A percentile compares a stretch with the other conserved stretches of the same genome.
Conservation (phyloP, 2,888 invertebrate genomes). For the Hypena proboscidalis region DNA sequence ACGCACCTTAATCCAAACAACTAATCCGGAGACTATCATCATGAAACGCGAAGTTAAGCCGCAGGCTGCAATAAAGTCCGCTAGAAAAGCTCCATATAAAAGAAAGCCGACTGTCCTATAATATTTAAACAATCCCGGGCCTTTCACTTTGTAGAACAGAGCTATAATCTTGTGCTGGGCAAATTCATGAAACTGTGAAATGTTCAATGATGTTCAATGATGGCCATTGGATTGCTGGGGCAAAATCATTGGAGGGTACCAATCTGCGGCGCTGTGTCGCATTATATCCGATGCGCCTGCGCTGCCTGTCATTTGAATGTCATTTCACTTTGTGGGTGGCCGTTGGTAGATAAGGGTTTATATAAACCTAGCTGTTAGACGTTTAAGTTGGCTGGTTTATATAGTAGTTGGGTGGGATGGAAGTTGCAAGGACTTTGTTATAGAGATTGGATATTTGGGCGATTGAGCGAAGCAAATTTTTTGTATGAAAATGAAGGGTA, state of each 20-base stretch:
- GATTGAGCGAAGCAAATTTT: background rate
- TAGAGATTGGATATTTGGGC: background rate
- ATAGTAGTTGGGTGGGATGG: background rate
- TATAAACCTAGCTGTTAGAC: background rate
- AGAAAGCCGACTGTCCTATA: slow-evolving; percentile 8
- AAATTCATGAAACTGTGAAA: slow-evolving; percentile 51
- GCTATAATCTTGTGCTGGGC: slow-evolving; percentile 38
- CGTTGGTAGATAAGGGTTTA: background rate
- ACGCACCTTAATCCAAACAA: too few relatives aligned
- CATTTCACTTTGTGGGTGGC: slow-evolving; percentile 53
- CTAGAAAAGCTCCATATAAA: slow-evolving; percentile 8
- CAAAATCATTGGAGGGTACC: slow-evolving; percentile 47
- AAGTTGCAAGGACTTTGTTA: too few relatives aligned
- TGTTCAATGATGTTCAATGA: slow-evolving; percentile 54
- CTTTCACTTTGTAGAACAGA: slow-evolving; percentile 51
- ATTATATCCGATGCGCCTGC: slow-evolving; percentile 35
- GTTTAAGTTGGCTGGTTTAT: background rate
- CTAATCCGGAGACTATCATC: background rate
- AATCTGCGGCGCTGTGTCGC: slow-evolving; percentile 23
- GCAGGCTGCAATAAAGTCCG: slow-evolving; percentile 1
- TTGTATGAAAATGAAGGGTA: too few relatives aligned
- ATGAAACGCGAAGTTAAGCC: background rate
- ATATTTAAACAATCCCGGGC: slow-evolving; percentile 20
- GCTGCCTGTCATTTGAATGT: slow-evolving; percentile 34
- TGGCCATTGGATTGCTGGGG: slow-evolving; percentile 24